Percentiles rank a stretch among this genome's conserved stretches.
Evolutionary conservation across 2,888 invertebrate species (phyloP).

Genomic region (Caenorhabditis sp.): DNA sequence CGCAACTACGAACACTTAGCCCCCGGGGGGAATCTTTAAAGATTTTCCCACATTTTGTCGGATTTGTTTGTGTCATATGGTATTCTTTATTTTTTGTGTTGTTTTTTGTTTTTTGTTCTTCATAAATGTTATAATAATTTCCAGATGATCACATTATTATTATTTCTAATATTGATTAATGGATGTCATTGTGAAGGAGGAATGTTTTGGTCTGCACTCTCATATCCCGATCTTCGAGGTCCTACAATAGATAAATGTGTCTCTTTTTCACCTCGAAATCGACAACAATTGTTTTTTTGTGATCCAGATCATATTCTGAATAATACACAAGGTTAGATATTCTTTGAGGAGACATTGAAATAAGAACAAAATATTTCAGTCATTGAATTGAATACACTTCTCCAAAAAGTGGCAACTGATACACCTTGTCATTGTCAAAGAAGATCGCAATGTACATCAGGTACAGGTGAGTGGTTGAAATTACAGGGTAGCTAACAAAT

Average conservation of each 20-base stretch:
- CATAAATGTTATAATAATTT: neutral
- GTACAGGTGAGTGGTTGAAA: slow-evolving; percentile 32
- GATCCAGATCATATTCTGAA: slow-evolving; percentile 70
- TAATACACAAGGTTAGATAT: slow-evolving; percentile 62
- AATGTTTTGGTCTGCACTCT: slow-evolving; percentile 53
- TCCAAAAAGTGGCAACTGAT: slow-evolving; percentile 62
- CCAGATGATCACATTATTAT: neutral
- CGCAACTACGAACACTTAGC: neutral
- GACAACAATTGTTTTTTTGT: slow-evolving; percentile 67
- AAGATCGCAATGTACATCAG: slow-evolving; percentile 62
- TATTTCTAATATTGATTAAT: slow-evolving; percentile 6
- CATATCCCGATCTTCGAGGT: slow-evolving; percentile 60
- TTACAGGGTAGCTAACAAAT: neutral
- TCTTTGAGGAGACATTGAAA: neutral
- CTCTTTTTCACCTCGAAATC: slow-evolving; percentile 36
- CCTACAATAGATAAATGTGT: slow-evolving; percentile 59
- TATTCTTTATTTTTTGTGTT: no score
- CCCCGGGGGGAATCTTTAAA: neutral
- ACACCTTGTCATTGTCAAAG: slow-evolving; percentile 70
- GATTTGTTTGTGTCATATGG: no score
- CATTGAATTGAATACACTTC: slow-evolving; percentile 58
- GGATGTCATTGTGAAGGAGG: neutral
- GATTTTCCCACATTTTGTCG: neutral
- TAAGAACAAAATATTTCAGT: slow-evolving; percentile 47
- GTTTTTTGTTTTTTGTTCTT: neutral